These are phyloP conservation scores for Colostygia pectinataria DNA, from an alignment of 2,888 invertebrate genomes.

Conservation along the genomic window DNA sequence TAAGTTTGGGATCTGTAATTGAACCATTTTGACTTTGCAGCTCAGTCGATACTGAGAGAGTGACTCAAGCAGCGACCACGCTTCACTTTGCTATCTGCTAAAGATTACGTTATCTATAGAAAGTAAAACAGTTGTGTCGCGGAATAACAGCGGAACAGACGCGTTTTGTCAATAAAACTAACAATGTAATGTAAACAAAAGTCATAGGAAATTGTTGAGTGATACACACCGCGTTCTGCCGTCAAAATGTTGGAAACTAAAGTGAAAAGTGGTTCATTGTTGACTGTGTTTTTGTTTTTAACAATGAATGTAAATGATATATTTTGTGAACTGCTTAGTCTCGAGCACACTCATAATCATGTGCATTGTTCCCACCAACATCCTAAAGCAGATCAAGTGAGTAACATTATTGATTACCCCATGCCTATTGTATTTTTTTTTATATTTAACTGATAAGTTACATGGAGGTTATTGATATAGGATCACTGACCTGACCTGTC, in stretches of 20 bases:
- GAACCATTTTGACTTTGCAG: too few relatives aligned
- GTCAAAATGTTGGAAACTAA: conserved; percentile 48
- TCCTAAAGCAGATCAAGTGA: conserved; percentile 87
- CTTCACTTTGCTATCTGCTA: too few relatives aligned
- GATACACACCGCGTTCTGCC: conserved; percentile 36
- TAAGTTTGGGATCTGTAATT: too few relatives aligned
- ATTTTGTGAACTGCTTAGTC: conserved; percentile 46
- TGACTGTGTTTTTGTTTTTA: conserved; percentile 46
- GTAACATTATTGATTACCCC: conserved; percentile 41
- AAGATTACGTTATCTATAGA: too few relatives aligned
- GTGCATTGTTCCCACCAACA: conserved; percentile 85
- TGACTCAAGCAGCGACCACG: too few relatives aligned
- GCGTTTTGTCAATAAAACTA: conserved; percentile 29
- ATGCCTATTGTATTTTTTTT: conserved; percentile 10
- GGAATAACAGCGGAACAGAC: conserved; percentile 32
- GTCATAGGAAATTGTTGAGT: conserved; percentile 40
- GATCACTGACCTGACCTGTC: too few relatives aligned
- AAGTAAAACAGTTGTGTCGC: conserved; percentile 48
- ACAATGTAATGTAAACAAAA: conserved; percentile 66
- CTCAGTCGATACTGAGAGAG: too few relatives aligned
- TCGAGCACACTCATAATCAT: conserved; percentile 43
- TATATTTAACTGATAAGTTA: conserved; percentile 5
- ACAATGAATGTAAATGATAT: conserved; percentile 43
- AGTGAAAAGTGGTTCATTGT: conserved; percentile 43
- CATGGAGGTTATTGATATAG: conserved; percentile 15